Evolutionary conservation across 92 coral and sea anemone genomes (phyloP).

Genomic region (Palythoa caribaeorum): DNA sequence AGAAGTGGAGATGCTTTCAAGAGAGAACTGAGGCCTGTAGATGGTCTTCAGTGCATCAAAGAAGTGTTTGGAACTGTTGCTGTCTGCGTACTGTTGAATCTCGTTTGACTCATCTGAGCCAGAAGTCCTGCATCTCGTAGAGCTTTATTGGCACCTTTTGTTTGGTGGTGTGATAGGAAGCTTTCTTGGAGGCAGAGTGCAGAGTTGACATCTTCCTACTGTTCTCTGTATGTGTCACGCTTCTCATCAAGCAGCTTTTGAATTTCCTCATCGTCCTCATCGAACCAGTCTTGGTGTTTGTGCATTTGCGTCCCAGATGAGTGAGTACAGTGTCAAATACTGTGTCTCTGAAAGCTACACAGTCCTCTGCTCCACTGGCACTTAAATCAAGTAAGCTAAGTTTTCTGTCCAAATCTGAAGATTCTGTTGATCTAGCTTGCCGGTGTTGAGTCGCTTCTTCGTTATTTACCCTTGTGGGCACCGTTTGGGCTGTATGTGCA

Average conservation of each 20-base stretch:
- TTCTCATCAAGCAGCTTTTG: constrained; percentile 19
- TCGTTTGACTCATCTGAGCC: neutral
- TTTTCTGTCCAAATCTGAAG: no score
- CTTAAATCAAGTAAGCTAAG: no score
- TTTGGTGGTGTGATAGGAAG: neutral
- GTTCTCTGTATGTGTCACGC: constrained; percentile 6
- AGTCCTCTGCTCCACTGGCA: neutral
- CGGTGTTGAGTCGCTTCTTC: neutral
- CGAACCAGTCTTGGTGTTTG: neutral
- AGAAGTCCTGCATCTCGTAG: neutral
- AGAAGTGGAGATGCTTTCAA: constrained; percentile 26
- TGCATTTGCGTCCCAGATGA: neutral
- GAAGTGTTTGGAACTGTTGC: constrained; percentile 24
- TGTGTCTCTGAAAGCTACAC: neutral
- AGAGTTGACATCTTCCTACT: neutral
- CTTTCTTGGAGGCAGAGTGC: constrained; percentile 5
- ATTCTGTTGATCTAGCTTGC: no score
- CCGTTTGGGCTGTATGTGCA: constrained; percentile 28
- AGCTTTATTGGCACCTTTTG: neutral
- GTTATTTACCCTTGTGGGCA: constrained; percentile 22
- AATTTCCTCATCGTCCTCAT: neutral
- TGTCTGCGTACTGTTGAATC: neutral
- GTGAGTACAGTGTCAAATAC: neutral
- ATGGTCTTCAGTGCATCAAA: constrained; percentile 11
- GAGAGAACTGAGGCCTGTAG: constrained; percentile 25